Evolutionary conservation across 2,888 invertebrate species (phyloP), one percentile per base, ranked within the genome.

Genomic region (Acanthosepion pharaonis): DNA sequence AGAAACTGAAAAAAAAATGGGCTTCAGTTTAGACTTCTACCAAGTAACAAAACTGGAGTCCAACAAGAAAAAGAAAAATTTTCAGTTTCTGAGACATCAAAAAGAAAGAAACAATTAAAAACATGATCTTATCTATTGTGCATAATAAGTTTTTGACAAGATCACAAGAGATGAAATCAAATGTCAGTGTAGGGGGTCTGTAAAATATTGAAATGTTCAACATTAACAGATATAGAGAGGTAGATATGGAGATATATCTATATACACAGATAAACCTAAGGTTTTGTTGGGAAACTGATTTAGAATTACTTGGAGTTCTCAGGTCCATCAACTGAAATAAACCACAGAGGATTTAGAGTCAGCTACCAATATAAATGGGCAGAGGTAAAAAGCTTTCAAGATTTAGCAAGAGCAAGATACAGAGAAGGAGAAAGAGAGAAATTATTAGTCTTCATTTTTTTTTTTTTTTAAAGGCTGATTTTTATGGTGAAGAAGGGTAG

Each of bases 241-340:
- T 42, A 42, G 42, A 59, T 59, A 59, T 59, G 59, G n/a, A 94
- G 15, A 94, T 94, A 92, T 92, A 92, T 92, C 28, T 92, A 92
- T 92, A 20, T 48, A 92, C 51, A 92, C 51, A 92, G 48, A 94
- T 94, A 94, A 51, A 94, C 55, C 48, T 94, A 94, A 78, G 78
- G 78, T 78, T 78, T 78, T n/a, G 3, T 78, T 78, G 78, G 78
- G 78, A 78, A 78, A 78, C 78, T 78, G 78, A 78, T 78, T 78
- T 78, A 78, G 78, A 78, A 78, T 78, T 78, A 78, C 78, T 78
- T 78, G 78, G 28, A 78, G 78, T 78, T 78, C 78, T 78, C n/a
- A 33, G 78, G 78, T 78, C 78, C 78, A 33, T 78, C 78, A 78
- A 78, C 78, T 78, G 78, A 78, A 78, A 78, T 18, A 55, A 59